Evolutionary conservation across 2,113 vertebrate species (phyloP), one percentile per base, ranked within the genome.

Genomic region (Pholis gunnellus): DNA sequence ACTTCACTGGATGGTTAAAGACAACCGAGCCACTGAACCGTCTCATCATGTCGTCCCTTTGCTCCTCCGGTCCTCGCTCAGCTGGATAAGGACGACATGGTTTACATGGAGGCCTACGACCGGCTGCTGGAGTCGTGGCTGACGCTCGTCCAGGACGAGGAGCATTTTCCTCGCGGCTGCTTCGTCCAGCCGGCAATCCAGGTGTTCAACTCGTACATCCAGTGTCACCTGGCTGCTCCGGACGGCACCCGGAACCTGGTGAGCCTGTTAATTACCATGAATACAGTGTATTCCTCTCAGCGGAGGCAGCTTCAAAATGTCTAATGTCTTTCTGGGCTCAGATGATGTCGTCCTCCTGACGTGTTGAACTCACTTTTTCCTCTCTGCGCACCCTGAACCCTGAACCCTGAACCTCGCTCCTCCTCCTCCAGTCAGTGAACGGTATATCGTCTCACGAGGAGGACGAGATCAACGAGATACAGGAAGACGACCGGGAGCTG

Each of bases 191-290:
- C 98, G n/a, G 98, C 98, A 34, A 93, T 99, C 90, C 98, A 99
- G 93, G 98, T 99, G 88, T 99, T 99, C 92, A 99, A 99, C 95
- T 98, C 98, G 22, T 99, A 99, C 88, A 99, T 99, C 90, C 98
- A 99, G 94, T 99, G 98, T 94, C 98, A 99, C 92, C 94, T 99
- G 73, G 98, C 98, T 42, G 97, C 97, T 82, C 98, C 98, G 5
- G 98, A 99, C 64, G 98, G 98, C 94, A 99, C 98, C n/a, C 96
- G 98, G 84, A 99, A 99, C 94, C 95, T 99, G 97, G 98, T 99
- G 86, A 97, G 97, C 79, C 67, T 52, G 9, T 69, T 5, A 11
- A 31, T 57, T 1, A 1, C 25, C 14, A 72, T 44, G 1, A 27
- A 44, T 14, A 34, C 48, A 56, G 27, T 20, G 29, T 36, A 0